Percentiles rank a stretch among this genome's conserved stretches.
These are phyloP conservation scores for Dynastes tityus DNA, from an alignment of 2,888 invertebrate genomes.

Conservation along the genomic window DNA sequence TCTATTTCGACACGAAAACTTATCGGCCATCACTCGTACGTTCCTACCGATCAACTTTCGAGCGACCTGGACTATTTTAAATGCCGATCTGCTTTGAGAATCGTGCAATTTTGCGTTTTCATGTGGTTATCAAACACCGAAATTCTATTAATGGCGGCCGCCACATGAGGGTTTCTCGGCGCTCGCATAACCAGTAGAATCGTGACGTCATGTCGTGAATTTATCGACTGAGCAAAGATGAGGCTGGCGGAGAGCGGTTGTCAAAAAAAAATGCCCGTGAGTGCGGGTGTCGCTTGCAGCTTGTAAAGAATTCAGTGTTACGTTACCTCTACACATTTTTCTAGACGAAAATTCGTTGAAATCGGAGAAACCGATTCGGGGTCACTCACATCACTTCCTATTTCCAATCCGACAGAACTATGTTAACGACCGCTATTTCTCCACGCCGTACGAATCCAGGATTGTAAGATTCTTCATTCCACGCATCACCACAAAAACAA, in stretches of 20 bases:
- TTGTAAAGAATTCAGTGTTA: conserved; percentile 9
- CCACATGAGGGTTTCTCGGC: conserved; percentile 62
- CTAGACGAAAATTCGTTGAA: conserved; percentile 2
- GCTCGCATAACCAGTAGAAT: conserved; percentile 61
- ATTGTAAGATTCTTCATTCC: conserved; percentile 2
- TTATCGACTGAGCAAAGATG: conserved; percentile 52
- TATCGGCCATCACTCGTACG: conserved; percentile 83
- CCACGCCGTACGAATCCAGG: neutral
- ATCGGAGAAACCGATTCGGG: neutral
- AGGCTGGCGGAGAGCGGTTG: conserved; percentile 4
- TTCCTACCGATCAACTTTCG: conserved; percentile 13
- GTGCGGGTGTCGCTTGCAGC: neutral
- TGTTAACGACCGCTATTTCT: neutral
- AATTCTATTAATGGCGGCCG: conserved; percentile 62
- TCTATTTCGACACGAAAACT: conserved; percentile 71
- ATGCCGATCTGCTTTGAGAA: conserved; percentile 25
- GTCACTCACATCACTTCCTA: conserved; percentile 43
- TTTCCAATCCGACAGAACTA: conserved; percentile 3
- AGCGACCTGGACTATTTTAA: conserved; percentile 18
- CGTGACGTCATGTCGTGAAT: conserved; percentile 59
- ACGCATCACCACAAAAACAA: conserved; percentile 37
- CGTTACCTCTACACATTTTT: conserved; percentile 52
- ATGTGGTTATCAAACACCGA: conserved; percentile 51
- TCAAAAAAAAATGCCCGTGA: neutral
- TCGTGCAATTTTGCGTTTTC: conserved; percentile 42